phyloP scores from a whole-genome alignment of 2,888 invertebrate genomes.

The Andricus curvator region DNA sequence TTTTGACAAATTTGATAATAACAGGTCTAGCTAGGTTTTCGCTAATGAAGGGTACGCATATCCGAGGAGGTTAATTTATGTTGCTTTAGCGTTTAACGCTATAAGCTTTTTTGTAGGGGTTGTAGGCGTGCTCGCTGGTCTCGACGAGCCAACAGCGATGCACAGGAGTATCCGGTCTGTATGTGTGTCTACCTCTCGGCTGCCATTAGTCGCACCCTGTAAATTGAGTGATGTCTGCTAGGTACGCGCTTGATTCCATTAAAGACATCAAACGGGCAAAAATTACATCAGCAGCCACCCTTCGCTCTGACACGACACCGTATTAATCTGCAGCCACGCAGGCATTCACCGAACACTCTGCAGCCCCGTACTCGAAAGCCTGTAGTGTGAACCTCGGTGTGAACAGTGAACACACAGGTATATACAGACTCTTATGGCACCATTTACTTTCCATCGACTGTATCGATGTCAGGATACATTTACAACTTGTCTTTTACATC shows the following conservation, averaged over 20 bases:
- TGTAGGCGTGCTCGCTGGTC: constrained; percentile 37
- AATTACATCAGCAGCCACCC: constrained; percentile 76
- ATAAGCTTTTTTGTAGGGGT: constrained; percentile 35
- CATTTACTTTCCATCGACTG: constrained; percentile 28
- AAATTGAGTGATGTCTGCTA: constrained; percentile 77
- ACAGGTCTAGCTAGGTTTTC: constrained; percentile 30
- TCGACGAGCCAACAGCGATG: constrained; percentile 36
- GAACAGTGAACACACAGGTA: constrained; percentile 47
- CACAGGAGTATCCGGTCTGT: constrained; percentile 43
- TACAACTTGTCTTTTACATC: constrained; percentile 33
- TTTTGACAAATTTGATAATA: constrained; percentile 27
- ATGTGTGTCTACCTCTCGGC: constrained; percentile 68
- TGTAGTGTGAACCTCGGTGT: not conserved
- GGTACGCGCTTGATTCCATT: constrained; percentile 77
- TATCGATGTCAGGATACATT: constrained; percentile 30
- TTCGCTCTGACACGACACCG: constrained; percentile 66
- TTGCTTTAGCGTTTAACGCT: constrained; percentile 32
- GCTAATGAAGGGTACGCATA: constrained; percentile 22
- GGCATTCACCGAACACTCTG: constrained; percentile 59
- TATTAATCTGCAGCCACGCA: constrained; percentile 66
- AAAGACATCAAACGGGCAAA: constrained; percentile 78
- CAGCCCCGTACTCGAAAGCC: constrained; percentile 50
- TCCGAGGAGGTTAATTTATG: constrained; percentile 30
- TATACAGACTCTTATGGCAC: constrained; percentile 50
- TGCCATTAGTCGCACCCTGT: constrained; percentile 77